Evolutionary conservation across 2,888 invertebrate species (phyloP).

Genomic region (Eristalis arbustorum): DNA sequence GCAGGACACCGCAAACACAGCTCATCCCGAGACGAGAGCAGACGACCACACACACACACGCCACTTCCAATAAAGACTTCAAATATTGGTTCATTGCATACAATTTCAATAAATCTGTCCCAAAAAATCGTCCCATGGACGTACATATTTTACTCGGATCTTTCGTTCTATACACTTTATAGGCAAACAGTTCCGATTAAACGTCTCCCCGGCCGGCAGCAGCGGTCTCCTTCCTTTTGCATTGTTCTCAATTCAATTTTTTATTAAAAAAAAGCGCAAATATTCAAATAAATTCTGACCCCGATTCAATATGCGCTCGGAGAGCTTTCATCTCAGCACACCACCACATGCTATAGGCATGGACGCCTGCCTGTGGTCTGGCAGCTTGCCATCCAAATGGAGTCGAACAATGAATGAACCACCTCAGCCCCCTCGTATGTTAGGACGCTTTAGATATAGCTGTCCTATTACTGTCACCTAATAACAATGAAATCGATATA

Average conservation of each 20-base stretch:
- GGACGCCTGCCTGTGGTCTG: slow-evolving; percentile 18
- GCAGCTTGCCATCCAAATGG: slow-evolving; percentile 27
- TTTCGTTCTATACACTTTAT: not conserved
- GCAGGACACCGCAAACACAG: no score
- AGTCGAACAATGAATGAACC: slow-evolving; percentile 21
- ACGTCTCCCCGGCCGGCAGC: not conserved
- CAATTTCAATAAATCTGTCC: not conserved
- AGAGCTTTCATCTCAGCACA: not conserved
- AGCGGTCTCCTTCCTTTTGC: not conserved
- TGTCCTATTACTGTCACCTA: slow-evolving; percentile 60
- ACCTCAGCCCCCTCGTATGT: slow-evolving; percentile 3
- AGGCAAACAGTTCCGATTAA: not conserved
- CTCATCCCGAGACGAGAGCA: no score
- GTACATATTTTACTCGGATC: not conserved
- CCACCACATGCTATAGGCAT: not conserved
- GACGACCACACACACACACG: no score
- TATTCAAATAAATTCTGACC: slow-evolving; percentile 32
- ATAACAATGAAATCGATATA: slow-evolving; percentile 59
- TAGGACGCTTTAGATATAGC: slow-evolving; percentile 27
- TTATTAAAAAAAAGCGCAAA: slow-evolving; percentile 10
- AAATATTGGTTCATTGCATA: not conserved
- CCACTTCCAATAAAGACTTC: not conserved
- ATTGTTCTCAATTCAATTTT: not conserved
- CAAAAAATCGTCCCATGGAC: not conserved
- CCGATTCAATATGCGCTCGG: slow-evolving; percentile 23